These are phyloP conservation scores for Saccopteryx leptura DNA, from an alignment of 2,113 vertebrate genomes.

Conservation along the genomic window DNA sequence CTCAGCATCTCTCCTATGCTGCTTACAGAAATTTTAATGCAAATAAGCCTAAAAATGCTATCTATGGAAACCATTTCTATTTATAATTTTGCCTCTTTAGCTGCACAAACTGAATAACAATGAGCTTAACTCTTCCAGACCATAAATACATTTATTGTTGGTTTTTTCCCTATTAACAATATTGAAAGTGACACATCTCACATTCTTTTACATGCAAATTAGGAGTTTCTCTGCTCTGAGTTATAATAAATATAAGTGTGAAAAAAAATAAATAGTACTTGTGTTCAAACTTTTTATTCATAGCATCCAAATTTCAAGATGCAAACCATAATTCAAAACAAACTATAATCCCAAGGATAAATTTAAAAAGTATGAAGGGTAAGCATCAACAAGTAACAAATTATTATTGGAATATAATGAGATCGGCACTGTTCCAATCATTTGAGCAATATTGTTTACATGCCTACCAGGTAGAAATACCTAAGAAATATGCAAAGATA, in stretches of 20 bases:
- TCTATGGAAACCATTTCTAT: conserved; percentile 39
- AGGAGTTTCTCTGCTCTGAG: conserved; percentile 16
- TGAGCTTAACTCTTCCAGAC: conserved; percentile 30
- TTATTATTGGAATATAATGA: conserved; percentile 42
- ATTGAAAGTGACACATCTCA: conserved; percentile 51
- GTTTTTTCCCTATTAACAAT: conserved; percentile 33
- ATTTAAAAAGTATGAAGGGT: neutral
- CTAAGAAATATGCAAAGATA: conserved; percentile 23
- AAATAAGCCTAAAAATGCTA: conserved; percentile 64
- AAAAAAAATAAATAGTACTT: conserved; percentile 15
- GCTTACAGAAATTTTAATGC: conserved; percentile 54
- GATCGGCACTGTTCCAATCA: neutral
- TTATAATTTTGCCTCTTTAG: conserved; percentile 43
- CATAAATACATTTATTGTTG: conserved; percentile 62
- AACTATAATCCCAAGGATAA: neutral
- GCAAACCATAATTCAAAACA: conserved; percentile 29
- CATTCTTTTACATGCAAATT: conserved; percentile 55
- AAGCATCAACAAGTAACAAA: conserved; percentile 28
- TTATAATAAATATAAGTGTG: conserved; percentile 64
- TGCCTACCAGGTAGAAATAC: conserved; percentile 5
- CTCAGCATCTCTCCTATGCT: conserved; percentile 53
- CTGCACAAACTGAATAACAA: conserved; percentile 37
- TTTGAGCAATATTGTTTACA: neutral
- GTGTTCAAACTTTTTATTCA: neutral
- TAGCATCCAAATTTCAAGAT: conserved; percentile 50